Percentiles rank a stretch among this genome's conserved stretches.
Evolutionary conservation across 2,888 invertebrate genomes (phyloP).

Genomic region (Unio delphinus): DNA sequence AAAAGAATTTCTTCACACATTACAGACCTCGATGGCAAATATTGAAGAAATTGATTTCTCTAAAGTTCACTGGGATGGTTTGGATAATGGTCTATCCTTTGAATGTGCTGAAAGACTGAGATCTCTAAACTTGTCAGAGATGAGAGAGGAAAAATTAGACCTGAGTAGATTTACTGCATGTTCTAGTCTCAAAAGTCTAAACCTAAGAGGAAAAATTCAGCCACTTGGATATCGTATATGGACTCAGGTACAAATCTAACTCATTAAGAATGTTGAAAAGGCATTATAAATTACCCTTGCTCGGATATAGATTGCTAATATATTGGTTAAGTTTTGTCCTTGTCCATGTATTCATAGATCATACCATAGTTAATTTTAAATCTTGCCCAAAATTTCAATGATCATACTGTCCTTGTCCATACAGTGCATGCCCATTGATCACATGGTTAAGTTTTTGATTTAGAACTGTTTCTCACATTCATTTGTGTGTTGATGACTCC

Average conservation of each 20-base stretch:
- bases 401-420: too few species aligned
- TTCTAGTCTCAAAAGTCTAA: constrained; percentile 59
- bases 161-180: constrained; percentile 57
- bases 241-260: constrained; percentile 13
- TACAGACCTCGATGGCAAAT: constrained; percentile 40
- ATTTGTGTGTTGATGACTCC: too few species aligned
- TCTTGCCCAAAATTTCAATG: too few species aligned
- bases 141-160: constrained; percentile 50
- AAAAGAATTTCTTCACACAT: constrained; percentile 25
- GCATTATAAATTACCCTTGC: too few species aligned
- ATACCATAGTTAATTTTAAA: too few species aligned
- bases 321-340: too few species aligned
- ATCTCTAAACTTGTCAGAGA: constrained; percentile 61
- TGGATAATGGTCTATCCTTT: constrained; percentile 23
- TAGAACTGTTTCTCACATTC: too few species aligned
- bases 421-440: too few species aligned
- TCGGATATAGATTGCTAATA: too few species aligned
- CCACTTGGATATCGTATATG: constrained; percentile 26
- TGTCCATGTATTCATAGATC: too few species aligned
- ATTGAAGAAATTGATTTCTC: constrained; percentile 52
- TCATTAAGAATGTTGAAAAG: too few species aligned
- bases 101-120: constrained; percentile 38
- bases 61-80: constrained; percentile 30
- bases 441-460: too few species aligned
- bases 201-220: constrained; percentile 46